Evolutionary conservation across 2,888 invertebrate genomes (phyloP).

Genomic region (Sussaba pulchella): DNA sequence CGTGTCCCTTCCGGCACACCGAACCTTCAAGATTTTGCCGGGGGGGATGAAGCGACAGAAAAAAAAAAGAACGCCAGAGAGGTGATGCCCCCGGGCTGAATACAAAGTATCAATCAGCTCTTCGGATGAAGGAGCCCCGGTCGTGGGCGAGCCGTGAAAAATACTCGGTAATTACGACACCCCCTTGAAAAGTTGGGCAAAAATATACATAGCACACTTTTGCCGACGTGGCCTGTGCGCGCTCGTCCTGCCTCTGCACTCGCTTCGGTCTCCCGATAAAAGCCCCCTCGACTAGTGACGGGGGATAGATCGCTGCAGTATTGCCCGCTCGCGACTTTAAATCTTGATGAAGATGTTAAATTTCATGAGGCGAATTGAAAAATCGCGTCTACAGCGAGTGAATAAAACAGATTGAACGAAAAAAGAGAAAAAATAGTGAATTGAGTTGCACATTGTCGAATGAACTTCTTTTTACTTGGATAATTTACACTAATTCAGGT

Average conservation of each 20-base stretch:
- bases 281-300: conserved; percentile 65
- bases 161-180: conserved; percentile 82
- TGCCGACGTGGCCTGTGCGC: conserved; percentile 47
- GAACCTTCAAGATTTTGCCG: conserved; percentile 58
- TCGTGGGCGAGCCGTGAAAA: conserved; percentile 79
- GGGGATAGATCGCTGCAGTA: conserved; percentile 64
- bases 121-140: conserved; percentile 69
- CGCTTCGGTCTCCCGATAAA: conserved; percentile 61
- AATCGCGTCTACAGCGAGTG: conserved; percentile 46
- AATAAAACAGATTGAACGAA: conserved; percentile 51
- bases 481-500: no score
- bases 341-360: conserved; percentile 71
- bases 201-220: conserved; percentile 76
- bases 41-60: conserved; percentile 53
- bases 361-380: conserved; percentile 69
- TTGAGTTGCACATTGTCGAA: background rate
- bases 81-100: conserved; percentile 75
- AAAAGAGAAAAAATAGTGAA: conserved; percentile 42
- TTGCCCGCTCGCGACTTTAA: conserved; percentile 61
- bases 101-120: conserved; percentile 83
- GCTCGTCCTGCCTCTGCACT: conserved; percentile 50
- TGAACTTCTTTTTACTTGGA: background rate
- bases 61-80: conserved; percentile 46
- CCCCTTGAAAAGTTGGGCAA: conserved; percentile 71
- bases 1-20: conserved; percentile 56